A percentile compares a stretch with the other conserved stretches of the same genome.
phyloP scores from a whole-genome alignment of 1,140 invertebrate genomes.

The Agrypnia vestita region DNA sequence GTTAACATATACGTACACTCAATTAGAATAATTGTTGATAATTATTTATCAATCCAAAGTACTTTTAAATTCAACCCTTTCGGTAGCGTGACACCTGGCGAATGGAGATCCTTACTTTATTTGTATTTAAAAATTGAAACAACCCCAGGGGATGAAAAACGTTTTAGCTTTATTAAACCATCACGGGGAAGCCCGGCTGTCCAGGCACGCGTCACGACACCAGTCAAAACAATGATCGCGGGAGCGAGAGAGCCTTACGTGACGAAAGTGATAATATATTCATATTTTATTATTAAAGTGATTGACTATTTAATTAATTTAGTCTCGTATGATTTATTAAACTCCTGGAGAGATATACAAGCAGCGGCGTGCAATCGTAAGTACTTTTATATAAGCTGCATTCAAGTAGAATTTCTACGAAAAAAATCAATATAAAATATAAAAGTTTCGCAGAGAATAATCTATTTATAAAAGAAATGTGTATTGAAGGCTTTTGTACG shows the following conservation, averaged over 20 bases:
- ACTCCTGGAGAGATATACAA: too few relatives aligned
- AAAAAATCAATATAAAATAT: too few relatives aligned
- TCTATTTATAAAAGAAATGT: too few relatives aligned
- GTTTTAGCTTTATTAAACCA: conserved; percentile 38
- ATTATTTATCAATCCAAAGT: too few relatives aligned
- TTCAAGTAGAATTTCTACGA: too few relatives aligned
- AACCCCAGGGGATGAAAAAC: conserved; percentile 2
- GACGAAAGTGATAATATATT: conserved; percentile 42
- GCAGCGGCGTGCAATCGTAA: too few relatives aligned
- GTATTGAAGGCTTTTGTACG: too few relatives aligned
- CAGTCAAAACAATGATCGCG: not conserved
- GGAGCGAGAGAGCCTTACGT: not conserved
- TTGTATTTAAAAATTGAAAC: not conserved
- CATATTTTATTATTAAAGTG: conserved; percentile 37
- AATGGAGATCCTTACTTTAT: conserved; percentile 4
- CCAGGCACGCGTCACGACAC: not conserved
- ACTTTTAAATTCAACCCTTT: conserved; percentile 27
- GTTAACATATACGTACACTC: too few relatives aligned
- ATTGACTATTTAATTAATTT: conserved; percentile 15
- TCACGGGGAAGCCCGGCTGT: not conserved
- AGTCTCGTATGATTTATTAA: not conserved
- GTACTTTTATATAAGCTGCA: too few relatives aligned
- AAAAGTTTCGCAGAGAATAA: too few relatives aligned
- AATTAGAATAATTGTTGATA: too few relatives aligned
- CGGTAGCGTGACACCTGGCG: conserved; percentile 30